phyloP scores from a whole-genome alignment of 2,113 vertebrate genomes.

The Calidris pygmaea region DNA sequence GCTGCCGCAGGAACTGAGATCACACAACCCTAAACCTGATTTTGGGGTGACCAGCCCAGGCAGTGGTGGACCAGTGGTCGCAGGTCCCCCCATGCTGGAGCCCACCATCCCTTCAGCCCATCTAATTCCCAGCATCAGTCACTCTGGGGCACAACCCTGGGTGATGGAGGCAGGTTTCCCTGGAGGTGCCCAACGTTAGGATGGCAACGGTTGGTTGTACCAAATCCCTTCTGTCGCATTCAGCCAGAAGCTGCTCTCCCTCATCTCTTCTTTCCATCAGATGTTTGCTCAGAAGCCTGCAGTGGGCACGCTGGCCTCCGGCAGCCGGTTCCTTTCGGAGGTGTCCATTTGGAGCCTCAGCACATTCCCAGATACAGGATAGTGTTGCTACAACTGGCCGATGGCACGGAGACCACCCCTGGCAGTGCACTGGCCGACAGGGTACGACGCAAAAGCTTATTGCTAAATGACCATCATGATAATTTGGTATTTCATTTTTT shows the following conservation, averaged over 20 bases:
- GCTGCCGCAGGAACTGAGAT: neutral
- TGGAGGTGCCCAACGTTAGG: neutral
- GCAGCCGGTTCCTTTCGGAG: neutral
- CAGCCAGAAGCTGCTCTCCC: neutral
- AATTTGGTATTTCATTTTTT: neutral
- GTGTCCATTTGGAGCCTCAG: neutral
- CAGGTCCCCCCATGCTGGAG: neutral
- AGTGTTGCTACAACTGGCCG: neutral
- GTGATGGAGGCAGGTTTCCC: neutral
- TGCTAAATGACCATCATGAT: neutral
- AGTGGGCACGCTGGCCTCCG: neutral
- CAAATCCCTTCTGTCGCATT: neutral
- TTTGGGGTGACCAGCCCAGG: neutral
- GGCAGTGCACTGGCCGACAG: rapidly evolving
- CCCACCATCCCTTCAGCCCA: too few relatives aligned
- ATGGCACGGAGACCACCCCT: neutral
- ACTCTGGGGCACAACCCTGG: rapidly evolving
- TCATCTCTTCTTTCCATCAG: neutral
- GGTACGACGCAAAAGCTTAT: neutral
- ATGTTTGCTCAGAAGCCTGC: neutral
- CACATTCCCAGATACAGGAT: neutral
- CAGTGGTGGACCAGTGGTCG: neutral
- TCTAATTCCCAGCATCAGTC: too few relatives aligned
- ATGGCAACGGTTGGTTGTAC: neutral
- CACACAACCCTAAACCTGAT: neutral